A percentile compares a stretch with the other conserved stretches of the same genome.
Conservation (phyloP, 2,888 invertebrate species). For the Drosophila eohydei region DNA sequence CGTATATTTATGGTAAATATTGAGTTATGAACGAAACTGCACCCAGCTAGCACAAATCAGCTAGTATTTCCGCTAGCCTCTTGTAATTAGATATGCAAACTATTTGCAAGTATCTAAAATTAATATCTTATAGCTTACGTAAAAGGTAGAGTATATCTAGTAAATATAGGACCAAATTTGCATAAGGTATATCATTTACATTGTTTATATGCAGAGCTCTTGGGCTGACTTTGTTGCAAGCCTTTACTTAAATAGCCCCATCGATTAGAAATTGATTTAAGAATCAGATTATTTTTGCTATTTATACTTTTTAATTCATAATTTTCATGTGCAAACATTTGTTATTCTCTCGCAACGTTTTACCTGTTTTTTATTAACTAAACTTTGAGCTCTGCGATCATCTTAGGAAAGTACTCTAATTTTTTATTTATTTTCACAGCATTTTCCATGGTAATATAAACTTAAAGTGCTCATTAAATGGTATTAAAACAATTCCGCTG, state of each 20-base stretch:
- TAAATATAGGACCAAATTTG: too few species aligned
- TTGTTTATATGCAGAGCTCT: too few species aligned
- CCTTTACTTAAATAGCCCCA: too few species aligned
- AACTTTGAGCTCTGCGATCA: not conserved
- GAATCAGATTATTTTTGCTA: not conserved
- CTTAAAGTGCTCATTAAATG: not conserved
- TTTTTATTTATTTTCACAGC: not conserved
- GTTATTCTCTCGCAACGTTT: not conserved
- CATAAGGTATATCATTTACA: too few species aligned
- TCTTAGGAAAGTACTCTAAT: not conserved
- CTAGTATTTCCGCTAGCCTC: too few species aligned
- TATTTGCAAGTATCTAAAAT: not conserved
- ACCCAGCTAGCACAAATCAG: not conserved
- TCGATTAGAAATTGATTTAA: not conserved
- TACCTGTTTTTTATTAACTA: not conserved
- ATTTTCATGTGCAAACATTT: not conserved
- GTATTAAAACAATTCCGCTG: not conserved
- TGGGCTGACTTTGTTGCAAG: too few species aligned
- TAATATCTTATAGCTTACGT: not conserved
- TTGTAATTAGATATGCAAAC: not conserved
- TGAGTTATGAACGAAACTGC: too few species aligned
- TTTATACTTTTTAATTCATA: not conserved
- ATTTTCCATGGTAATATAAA: not conserved
- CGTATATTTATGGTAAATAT: not conserved
- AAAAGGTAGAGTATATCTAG: too few species aligned